These are phyloP conservation scores for Cottus gobio DNA, from an alignment of 2,113 vertebrate genomes.

Conservation along the genomic window DNA sequence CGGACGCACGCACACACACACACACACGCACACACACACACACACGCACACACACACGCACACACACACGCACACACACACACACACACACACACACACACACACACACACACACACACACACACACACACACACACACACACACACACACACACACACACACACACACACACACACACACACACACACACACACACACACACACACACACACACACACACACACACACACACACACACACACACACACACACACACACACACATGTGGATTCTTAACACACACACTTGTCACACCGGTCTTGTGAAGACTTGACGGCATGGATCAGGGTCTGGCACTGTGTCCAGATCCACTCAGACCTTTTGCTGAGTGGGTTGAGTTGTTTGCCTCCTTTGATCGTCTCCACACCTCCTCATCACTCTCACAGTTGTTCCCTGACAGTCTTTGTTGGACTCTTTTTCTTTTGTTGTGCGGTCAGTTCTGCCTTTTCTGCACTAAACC, in stretches of 20 bases:
- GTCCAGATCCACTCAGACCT: neutral
- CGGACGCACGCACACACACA: neutral
- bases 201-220: conserved; percentile 17
- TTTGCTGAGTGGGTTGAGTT: neutral
- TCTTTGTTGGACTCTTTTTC: neutral
- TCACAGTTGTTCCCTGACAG: neutral
- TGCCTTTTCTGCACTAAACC: neutral
- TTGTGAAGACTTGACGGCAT: neutral
- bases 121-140: conserved; percentile 17
- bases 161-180: neutral
- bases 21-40: conserved; percentile 10
- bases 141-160: too few relatives aligned
- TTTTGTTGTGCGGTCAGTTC: neutral
- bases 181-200: conserved; percentile 23
- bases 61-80: conserved; percentile 20
- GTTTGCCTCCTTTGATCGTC: neutral
- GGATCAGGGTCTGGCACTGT: neutral
- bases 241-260: conserved; percentile 13
- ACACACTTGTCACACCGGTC: neutral
- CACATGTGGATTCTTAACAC: neutral
- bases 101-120: conserved; percentile 13
- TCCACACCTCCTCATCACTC: neutral
- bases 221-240: conserved; percentile 13
- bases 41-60: conserved; percentile 15
- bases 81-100: conserved; percentile 14